A percentile compares a stretch with the other conserved stretches of the same genome.
These are phyloP conservation scores for Oncorhynchus masou DNA, from an alignment of 2,113 vertebrate species.

Conservation along the genomic window DNA sequence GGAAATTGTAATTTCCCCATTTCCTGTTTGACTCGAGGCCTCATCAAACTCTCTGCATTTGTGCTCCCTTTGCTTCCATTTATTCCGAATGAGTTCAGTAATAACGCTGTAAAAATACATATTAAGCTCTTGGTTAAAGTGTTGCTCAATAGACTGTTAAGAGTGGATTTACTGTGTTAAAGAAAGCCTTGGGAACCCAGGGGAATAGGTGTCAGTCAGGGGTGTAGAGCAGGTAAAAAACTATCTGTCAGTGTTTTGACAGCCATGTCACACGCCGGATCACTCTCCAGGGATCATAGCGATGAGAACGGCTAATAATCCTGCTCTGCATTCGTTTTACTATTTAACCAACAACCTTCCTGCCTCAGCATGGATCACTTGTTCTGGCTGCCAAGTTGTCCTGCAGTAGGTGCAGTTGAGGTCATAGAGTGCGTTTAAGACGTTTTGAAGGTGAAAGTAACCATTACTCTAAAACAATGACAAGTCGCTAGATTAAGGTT, in stretches of 20 bases:
- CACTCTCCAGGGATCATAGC: slow-evolving; percentile 61
- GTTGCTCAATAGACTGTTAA: slow-evolving; percentile 19
- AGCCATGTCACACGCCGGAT: slow-evolving; percentile 63
- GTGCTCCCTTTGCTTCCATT: not conserved
- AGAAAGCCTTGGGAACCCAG: slow-evolving; percentile 48
- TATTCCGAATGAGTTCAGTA: not conserved
- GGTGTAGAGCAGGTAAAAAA: slow-evolving; percentile 55
- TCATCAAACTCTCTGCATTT: not conserved
- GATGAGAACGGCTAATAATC: slow-evolving; percentile 61
- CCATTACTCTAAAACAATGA: slow-evolving; percentile 37
- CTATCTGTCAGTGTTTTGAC: slow-evolving; percentile 69
- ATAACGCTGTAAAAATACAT: not conserved
- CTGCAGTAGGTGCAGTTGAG: slow-evolving; percentile 53
- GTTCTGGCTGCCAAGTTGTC: slow-evolving; percentile 34
- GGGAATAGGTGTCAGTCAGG: slow-evolving; percentile 67
- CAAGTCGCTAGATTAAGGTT: not conserved
- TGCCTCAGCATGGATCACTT: slow-evolving; percentile 48
- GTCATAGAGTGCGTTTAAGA: slow-evolving; percentile 22
- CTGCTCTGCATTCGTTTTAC: slow-evolving; percentile 50
- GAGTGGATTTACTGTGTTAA: slow-evolving; percentile 49
- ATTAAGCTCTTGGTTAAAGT: slow-evolving; percentile 30
- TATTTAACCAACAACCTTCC: slow-evolving; percentile 58
- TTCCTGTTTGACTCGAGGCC: not conserved
- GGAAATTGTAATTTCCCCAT: not conserved
- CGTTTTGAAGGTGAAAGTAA: slow-evolving; percentile 62